Evolutionary conservation across 2,113 vertebrate species (phyloP).

Genomic region (Brachyhypopomus gauderio): DNA sequence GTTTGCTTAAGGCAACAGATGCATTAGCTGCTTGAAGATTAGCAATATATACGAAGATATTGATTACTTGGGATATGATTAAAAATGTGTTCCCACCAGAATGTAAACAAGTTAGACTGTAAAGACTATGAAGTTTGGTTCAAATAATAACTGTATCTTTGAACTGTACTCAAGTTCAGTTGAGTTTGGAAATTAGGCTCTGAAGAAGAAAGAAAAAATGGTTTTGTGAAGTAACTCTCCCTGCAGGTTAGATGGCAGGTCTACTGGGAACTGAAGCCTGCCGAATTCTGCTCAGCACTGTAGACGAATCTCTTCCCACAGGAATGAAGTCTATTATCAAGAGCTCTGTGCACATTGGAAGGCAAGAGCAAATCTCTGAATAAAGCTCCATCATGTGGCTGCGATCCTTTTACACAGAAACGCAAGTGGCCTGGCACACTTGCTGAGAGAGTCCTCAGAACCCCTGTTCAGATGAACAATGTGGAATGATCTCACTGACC

Average conservation of each 20-base stretch:
- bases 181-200: neutral
- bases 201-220: neutral
- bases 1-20: neutral
- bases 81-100: neutral
- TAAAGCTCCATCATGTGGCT: neutral
- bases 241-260: neutral
- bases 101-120: neutral
- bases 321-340: constrained; percentile 5
- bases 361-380: neutral
- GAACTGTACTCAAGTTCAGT: neutral
- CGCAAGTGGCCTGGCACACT: too few species aligned
- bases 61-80: neutral
- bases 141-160: neutral
- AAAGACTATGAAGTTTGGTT: neutral
- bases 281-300: constrained; percentile 12
- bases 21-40: neutral
- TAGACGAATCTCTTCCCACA: constrained; percentile 13
- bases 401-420: neutral
- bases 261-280: constrained; percentile 5
- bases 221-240: neutral
- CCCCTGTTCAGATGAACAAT: neutral
- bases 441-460: neutral
- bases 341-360: constrained; percentile 7
- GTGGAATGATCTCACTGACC: constrained; percentile 69
- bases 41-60: too few species aligned